Evolutionary conservation across 2,888 invertebrate species (phyloP), one percentile per base, ranked within the genome.

Genomic region (Hecatera dysodea): DNA sequence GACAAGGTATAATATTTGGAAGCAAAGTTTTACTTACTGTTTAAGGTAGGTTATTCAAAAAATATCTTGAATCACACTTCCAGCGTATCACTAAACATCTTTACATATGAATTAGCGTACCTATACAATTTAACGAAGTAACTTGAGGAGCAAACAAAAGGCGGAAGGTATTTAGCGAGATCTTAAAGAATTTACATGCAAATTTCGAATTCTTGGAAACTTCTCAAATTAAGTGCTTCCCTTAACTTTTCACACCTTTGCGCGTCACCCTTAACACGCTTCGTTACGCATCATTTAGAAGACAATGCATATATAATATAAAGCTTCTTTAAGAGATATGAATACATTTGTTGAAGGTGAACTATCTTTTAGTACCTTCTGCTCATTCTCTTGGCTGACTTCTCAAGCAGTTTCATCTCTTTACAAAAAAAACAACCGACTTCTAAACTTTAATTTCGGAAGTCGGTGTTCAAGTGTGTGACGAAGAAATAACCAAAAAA

Each of bases 151-250:
- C 59, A 65, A 73, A 79, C 78, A 79, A 79, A 79, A 67, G 67
- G 15, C 80, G 76, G 80, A 59, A 52, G 59, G 63, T 80, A 29
- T 68, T 73, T 61, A 69, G 62, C 80, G 48, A 55, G 65, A 68
- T 83, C 65, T 72, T 80, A 76, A 75, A 85, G 61, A 75, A 85
- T 81, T 78, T 83, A 83, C 56, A 83, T 75, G 64, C 67, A 71
- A 83, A 83, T 83, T 80, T 72, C 46, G 71, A 80, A 83, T 83
- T 83, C 83, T 80, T 69, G 50, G 70, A 66, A 85, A 86, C 73
- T 85, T 44, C 6, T 57, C 36, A 67, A 73, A 81, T 81, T 70
- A 75, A 73, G 50, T 61, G 50, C 44, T 69, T 67, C 64, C 52
- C 68, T 42, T 56, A 67, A 83, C 63, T 72, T 85, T 83, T 65